Evolutionary conservation across 1,140 invertebrate species (phyloP).

Genomic region (Pseudomyrmex flavicornis): DNA sequence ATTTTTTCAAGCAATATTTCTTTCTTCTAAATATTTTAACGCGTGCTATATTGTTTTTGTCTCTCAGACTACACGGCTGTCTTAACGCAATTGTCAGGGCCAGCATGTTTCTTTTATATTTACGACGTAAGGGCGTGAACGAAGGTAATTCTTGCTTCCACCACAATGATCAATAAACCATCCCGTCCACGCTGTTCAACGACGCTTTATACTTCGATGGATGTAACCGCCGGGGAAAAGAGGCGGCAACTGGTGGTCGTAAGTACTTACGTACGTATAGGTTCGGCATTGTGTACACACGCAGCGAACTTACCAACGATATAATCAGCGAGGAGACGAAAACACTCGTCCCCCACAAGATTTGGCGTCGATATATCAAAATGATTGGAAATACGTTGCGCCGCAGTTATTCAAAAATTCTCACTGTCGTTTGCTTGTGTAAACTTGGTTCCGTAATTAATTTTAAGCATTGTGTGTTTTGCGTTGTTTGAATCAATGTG

Average conservation of each 20-base stretch:
- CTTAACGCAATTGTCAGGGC: constrained; percentile 41
- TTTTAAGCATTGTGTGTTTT: constrained; percentile 39
- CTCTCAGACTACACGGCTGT: background rate
- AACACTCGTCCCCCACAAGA: constrained; percentile 41
- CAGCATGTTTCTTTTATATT: constrained; percentile 49
- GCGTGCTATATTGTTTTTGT: constrained; percentile 13
- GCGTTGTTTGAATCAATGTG: background rate
- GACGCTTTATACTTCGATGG: constrained; percentile 61
- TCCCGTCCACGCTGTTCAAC: constrained; percentile 45
- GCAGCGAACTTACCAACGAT: constrained; percentile 40
- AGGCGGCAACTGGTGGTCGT: constrained; percentile 71
- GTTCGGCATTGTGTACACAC: constrained; percentile 18
- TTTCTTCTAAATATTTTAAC: background rate
- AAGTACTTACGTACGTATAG: constrained; percentile 59
- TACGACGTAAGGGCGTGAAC: constrained; percentile 51
- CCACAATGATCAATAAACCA: constrained; percentile 61
- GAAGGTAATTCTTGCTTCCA: constrained; percentile 59
- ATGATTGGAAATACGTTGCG: constrained; percentile 20
- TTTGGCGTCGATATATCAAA: constrained; percentile 55
- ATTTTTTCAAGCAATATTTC: background rate
- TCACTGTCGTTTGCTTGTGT: constrained; percentile 32
- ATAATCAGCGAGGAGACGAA: constrained; percentile 37
- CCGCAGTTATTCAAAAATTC: constrained; percentile 45
- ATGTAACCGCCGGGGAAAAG: constrained; percentile 58
- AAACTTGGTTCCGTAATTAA: constrained; percentile 49